Conservation (phyloP, 2,797 vertebrate species). For the Molothrus aeneus region DNA sequence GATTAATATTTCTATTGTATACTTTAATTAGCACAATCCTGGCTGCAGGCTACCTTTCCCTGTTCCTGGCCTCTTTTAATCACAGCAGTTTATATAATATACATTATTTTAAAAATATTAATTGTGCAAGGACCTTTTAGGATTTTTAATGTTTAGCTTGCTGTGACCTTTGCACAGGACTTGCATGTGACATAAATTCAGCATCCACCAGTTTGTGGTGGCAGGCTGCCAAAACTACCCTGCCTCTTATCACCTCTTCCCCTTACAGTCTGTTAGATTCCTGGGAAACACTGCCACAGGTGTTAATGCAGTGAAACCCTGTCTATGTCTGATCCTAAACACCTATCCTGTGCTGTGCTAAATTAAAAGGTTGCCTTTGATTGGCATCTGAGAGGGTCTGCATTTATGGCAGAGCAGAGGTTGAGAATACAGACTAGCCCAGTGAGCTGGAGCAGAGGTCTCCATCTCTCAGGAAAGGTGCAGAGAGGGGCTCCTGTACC, state of each 20-base stretch:
- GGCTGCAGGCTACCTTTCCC: background rate
- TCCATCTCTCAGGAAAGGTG: background rate
- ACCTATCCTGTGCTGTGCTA: background rate
- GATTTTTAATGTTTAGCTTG: conserved; percentile 31
- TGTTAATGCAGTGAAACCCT: background rate
- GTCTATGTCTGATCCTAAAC: background rate
- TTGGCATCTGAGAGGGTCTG: background rate
- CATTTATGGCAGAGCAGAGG: background rate
- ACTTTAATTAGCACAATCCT: conserved; percentile 18
- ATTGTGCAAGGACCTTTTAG: background rate
- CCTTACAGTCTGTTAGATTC: background rate
- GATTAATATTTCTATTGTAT: conserved; percentile 35
- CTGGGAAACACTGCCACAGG: background rate
- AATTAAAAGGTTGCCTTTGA: background rate
- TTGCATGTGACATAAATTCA: background rate
- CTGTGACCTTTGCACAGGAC: conserved; percentile 1
- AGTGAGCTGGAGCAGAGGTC: background rate
- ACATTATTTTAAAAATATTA: background rate
- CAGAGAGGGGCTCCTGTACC: background rate
- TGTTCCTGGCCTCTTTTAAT: background rate
- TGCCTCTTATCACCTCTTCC: background rate
- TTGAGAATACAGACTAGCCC: background rate
- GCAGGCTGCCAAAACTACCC: conserved; percentile 14
- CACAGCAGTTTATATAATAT: background rate
- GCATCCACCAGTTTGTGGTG: background rate